Evolutionary conservation across 1,140 invertebrate species (phyloP), one percentile per base, ranked within the genome.

Genomic region (Bombus waltoni): DNA sequence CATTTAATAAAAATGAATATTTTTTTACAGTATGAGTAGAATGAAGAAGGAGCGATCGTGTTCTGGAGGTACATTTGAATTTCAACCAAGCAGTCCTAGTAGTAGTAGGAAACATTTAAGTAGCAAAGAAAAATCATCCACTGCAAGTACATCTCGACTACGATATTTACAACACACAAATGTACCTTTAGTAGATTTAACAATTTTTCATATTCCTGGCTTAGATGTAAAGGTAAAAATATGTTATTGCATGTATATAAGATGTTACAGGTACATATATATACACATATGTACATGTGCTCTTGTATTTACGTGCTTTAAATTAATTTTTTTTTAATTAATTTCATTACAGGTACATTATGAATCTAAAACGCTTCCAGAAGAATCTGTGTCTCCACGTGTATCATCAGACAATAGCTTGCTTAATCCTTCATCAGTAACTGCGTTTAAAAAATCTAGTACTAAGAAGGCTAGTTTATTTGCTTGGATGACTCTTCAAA

Each of bases 401-500:
- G 91, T 92, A 74, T 92, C 93, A 15, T 82, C 92, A 5, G 92
- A 94, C 32, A 91, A 91, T 85, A 93, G 78, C 65, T 5, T 93
- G 42, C 87, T 93, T 2, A 94, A 93, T 85, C 89, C 93, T 81
- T 90, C 92, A 81, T 88, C 93, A 32, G 85, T 87, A 18, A 93
- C 89, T 3, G 68, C 90, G 2, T 65, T 94, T 0, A 95, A 96
- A 84, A 97, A 97, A 88, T 94, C 96, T 65, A 97, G 96, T 78
- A 97, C 97, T 1, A 99, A 99, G 94, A 98, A 98, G 88, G 99
- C 98, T 4, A 98, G 98, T 73, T 95, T 99, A 2, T 99, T 99
- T 95, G 98, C 98, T 28, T 99, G 98, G 98, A 97, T 99, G 95
- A 99, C 98, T 3, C 94, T 99, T 44, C 98, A 99, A 93, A 98